A percentile compares a stretch with the other conserved stretches of the same genome.
These are phyloP conservation scores for Atta colombica DNA, from an alignment of 1,140 invertebrate species.

Conservation along the genomic window DNA sequence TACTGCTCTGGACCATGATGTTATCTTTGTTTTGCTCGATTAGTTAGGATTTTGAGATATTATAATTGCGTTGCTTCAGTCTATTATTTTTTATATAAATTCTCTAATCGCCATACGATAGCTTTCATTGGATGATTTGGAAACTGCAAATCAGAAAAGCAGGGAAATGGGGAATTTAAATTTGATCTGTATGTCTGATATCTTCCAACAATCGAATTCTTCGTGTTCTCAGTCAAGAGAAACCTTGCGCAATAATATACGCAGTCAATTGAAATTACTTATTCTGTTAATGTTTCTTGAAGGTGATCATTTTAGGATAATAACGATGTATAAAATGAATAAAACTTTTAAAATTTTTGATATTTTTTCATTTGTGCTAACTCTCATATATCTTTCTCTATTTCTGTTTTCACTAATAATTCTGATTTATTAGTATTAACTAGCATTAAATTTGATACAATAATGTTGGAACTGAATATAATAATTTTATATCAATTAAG, in stretches of 20 bases:
- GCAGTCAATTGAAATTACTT: neutral
- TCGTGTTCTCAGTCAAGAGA: neutral
- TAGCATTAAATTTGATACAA: neutral
- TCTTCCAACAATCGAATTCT: neutral
- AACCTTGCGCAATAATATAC: conserved; percentile 42
- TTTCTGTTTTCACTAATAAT: neutral
- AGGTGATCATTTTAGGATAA: neutral
- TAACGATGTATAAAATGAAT: neutral
- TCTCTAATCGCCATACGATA: neutral
- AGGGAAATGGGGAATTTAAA: conserved; percentile 40
- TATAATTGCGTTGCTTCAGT: neutral
- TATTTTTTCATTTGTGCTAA: neutral
- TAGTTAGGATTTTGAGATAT: neutral
- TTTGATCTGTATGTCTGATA: neutral
- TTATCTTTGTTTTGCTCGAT: neutral
- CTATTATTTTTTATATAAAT: neutral
- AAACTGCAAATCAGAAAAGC: neutral
- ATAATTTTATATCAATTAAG: neutral
- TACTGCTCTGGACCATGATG: conserved; percentile 76
- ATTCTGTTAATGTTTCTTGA: neutral
- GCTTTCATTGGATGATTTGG: too few relatives aligned
- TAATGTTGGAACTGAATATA: neutral
- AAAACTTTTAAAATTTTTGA: neutral
- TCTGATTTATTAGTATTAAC: neutral
- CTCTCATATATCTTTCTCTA: neutral